Percentiles rank a stretch among this genome's conserved stretches.
phyloP scores from a whole-genome alignment of 2,113 vertebrate genomes.

The Struthio camelus region DNA sequence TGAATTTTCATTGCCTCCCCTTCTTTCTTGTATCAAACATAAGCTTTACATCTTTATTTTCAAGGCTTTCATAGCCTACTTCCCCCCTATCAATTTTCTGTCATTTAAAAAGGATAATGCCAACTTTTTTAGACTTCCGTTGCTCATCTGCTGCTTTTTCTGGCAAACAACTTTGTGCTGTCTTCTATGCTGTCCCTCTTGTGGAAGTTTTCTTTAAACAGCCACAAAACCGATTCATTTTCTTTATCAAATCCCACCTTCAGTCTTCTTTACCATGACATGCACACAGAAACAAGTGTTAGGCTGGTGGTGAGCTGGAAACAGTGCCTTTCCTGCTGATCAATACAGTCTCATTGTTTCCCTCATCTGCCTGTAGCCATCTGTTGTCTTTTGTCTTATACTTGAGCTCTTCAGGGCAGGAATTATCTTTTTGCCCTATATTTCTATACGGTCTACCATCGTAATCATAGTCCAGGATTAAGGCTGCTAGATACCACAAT shows the following conservation, averaged over 20 bases:
- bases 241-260: background rate
- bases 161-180: background rate
- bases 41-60: background rate
- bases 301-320: background rate
- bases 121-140: background rate
- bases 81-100: background rate
- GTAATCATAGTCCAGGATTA: background rate
- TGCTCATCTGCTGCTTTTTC: background rate
- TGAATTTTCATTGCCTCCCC: background rate
- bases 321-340: background rate
- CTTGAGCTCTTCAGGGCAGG: constrained; percentile 29
- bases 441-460: background rate
- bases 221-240: background rate
- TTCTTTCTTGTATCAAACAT: background rate
- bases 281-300: background rate
- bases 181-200: background rate
- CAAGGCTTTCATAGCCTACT: background rate
- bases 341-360: constrained; percentile 52
- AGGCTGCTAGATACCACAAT: background rate
- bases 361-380: constrained; percentile 51
- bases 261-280: background rate
- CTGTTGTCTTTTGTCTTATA: constrained; percentile 58
- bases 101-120: background rate
- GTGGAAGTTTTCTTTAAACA: background rate
- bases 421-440: constrained; percentile 42